Evolutionary conservation across 2,888 invertebrate genomes (phyloP).

Genomic region (Auanema freiburgensis): DNA sequence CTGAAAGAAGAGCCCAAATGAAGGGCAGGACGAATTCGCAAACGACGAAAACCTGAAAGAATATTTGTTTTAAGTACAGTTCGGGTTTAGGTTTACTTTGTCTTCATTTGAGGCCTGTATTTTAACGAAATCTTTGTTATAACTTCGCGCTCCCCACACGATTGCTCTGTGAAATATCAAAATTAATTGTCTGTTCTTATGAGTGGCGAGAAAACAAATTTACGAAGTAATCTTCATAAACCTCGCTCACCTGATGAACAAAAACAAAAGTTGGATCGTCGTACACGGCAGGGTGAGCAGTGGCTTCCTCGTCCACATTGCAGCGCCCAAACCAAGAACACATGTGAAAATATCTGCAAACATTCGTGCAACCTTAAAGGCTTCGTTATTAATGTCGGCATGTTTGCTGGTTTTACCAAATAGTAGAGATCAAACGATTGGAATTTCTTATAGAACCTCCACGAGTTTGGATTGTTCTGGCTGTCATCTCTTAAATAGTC

Average conservation of each 20-base stretch:
- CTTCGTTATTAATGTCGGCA: not conserved
- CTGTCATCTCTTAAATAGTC: constrained; percentile 37
- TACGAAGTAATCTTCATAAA: not conserved
- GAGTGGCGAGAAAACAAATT: not conserved
- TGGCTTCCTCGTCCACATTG: constrained; percentile 53
- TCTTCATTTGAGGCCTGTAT: constrained; percentile 37
- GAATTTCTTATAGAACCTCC: constrained; percentile 47
- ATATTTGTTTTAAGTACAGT: not conserved
- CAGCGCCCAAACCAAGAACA: constrained; percentile 51
- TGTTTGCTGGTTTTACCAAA: constrained; percentile 19
- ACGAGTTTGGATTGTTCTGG: constrained; percentile 40
- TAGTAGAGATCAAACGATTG: constrained; percentile 44
- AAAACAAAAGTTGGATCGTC: constrained; percentile 43
- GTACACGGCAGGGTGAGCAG: constrained; percentile 47
- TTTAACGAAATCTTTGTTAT: constrained; percentile 28
- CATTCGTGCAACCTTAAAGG: constrained; percentile 42
- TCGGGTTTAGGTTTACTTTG: constrained; percentile 21
- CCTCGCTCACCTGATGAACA: constrained; percentile 30
- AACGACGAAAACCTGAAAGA: constrained; percentile 41
- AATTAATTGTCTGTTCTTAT: not conserved
- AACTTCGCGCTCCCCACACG: constrained; percentile 43
- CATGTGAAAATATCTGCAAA: constrained; percentile 54
- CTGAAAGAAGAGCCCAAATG: constrained; percentile 42
- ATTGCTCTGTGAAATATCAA: constrained; percentile 24
- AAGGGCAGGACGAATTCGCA: constrained; percentile 46